Evolutionary conservation across 2,113 vertebrate genomes (phyloP).

Genomic region (Cromileptes altivelis): DNA sequence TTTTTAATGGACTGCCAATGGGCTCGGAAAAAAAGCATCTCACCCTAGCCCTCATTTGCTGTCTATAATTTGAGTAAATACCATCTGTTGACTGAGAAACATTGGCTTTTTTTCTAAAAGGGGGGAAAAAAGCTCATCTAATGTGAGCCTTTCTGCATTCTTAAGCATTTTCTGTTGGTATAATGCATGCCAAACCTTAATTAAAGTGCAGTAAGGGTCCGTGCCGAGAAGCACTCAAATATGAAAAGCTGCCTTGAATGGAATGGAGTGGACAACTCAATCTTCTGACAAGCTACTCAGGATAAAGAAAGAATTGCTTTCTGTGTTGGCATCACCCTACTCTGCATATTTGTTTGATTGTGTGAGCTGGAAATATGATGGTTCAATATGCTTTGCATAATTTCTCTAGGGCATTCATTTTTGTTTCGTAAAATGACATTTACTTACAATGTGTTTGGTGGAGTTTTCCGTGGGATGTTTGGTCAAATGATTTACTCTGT

Average conservation of each 20-base stretch:
- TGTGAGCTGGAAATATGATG: conserved; percentile 21
- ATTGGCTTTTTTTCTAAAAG: conserved; percentile 31
- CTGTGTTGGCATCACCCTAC: conserved; percentile 12
- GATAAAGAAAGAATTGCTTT: conserved; percentile 49
- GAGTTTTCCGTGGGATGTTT: conserved; percentile 21
- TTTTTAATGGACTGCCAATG: conserved; percentile 66
- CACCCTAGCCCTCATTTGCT: conserved; percentile 55
- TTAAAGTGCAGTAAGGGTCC: conserved; percentile 66
- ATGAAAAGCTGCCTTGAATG: conserved; percentile 57
- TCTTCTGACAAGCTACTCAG: conserved; percentile 61
- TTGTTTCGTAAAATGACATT: conserved; percentile 33
- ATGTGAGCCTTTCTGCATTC: conserved; percentile 56
- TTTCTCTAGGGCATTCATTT: conserved; percentile 33
- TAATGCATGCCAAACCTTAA: conserved; percentile 62
- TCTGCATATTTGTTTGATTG: conserved; percentile 53
- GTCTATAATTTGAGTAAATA: conserved; percentile 65
- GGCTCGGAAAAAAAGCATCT: conserved; percentile 42
- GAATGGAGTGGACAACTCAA: conserved; percentile 66
- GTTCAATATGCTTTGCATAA: conserved; percentile 34
- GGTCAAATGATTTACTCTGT: conserved; percentile 1
- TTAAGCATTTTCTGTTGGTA: conserved; percentile 55
- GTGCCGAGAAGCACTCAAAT: conserved; percentile 59
- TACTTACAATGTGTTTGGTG: conserved; percentile 1
- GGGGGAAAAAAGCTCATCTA: conserved; percentile 5
- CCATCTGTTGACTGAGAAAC: conserved; percentile 70